phyloP scores from a whole-genome alignment of 2,888 invertebrate species.

The Gasteruption jaculator region DNA sequence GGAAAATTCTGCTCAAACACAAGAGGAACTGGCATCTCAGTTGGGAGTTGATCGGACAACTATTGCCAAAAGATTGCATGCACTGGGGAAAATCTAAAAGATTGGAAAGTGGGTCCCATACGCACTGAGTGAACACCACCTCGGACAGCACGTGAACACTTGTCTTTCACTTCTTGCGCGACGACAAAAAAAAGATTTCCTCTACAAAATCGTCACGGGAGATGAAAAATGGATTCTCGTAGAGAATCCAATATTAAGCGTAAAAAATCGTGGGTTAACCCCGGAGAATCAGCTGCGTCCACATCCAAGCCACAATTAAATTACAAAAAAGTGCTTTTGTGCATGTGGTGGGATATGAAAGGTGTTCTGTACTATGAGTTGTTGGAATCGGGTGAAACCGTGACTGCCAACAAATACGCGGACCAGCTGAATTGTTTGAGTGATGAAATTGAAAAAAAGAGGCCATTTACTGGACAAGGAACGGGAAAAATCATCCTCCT shows the following conservation, averaged over 20 bases:
- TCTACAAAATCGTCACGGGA: slow-evolving; percentile 9
- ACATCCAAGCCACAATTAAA: slow-evolving; percentile 6
- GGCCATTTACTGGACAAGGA: slow-evolving; percentile 18
- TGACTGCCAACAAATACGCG: slow-evolving; percentile 16
- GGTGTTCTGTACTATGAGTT: slow-evolving; percentile 24
- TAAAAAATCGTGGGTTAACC: slow-evolving; percentile 5
- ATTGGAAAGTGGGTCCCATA: no score
- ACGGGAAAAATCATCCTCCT: slow-evolving; percentile 19
- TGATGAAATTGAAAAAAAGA: slow-evolving; percentile 18
- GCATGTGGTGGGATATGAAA: slow-evolving; percentile 27
- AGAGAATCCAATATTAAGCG: slow-evolving; percentile 9
- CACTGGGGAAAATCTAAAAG: no score
- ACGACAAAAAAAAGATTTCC: slow-evolving; percentile 10
- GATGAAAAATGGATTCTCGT: slow-evolving; percentile 15
- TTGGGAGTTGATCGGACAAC: no score
- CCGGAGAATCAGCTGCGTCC: slow-evolving; percentile 3
- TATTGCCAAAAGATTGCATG: no score
- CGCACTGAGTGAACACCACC: no score
- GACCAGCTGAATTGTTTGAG: slow-evolving; percentile 18
- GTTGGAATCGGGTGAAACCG: slow-evolving; percentile 19
- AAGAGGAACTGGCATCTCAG: no score
- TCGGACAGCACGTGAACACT: no score
- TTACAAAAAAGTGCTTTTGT: slow-evolving; percentile 18
- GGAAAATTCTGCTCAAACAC: no score
- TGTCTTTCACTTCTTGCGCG: no score